These are phyloP conservation scores for Opisthocomus hoazin DNA, from an alignment of 2,113 vertebrate species.

Conservation along the genomic window DNA sequence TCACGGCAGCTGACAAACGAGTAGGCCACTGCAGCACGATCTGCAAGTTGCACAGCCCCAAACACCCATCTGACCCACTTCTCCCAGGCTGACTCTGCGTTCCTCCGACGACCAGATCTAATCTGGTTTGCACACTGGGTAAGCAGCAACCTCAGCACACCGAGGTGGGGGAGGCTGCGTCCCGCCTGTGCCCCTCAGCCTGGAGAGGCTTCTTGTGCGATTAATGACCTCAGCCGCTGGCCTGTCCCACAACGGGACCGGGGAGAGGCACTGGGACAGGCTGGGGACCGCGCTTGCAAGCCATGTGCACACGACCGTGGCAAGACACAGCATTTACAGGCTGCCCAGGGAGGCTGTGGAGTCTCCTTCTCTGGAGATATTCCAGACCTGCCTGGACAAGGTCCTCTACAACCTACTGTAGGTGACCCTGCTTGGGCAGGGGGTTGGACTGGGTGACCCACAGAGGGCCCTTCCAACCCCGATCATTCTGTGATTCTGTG, in stretches of 20 bases:
- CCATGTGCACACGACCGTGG: not conserved
- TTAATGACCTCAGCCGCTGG: not conserved
- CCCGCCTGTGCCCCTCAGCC: not conserved
- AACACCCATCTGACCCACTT: not conserved
- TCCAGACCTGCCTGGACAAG: too few species aligned
- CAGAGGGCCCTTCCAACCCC: too few species aligned
- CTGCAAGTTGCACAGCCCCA: not conserved
- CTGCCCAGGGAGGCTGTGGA: too few species aligned
- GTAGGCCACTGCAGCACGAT: not conserved
- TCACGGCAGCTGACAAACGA: not conserved
- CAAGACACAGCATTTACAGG: not conserved
- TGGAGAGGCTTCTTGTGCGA: not conserved
- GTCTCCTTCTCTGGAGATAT: too few species aligned
- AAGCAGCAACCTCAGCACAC: not conserved
- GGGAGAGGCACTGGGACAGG: not conserved
- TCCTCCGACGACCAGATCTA: not conserved
- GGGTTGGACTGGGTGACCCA: too few species aligned
- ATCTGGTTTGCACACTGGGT: not conserved
- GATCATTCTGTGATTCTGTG: too few species aligned
- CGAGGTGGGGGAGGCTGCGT: rapidly evolving
- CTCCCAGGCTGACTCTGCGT: not conserved
- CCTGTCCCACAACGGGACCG: not conserved
- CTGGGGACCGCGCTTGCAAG: not conserved
- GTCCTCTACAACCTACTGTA: too few species aligned
- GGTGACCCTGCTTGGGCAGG: too few species aligned